These are phyloP conservation scores for Catostomus latipinnis DNA, from an alignment of 2,797 vertebrate species.

Conservation along the genomic window DNA sequence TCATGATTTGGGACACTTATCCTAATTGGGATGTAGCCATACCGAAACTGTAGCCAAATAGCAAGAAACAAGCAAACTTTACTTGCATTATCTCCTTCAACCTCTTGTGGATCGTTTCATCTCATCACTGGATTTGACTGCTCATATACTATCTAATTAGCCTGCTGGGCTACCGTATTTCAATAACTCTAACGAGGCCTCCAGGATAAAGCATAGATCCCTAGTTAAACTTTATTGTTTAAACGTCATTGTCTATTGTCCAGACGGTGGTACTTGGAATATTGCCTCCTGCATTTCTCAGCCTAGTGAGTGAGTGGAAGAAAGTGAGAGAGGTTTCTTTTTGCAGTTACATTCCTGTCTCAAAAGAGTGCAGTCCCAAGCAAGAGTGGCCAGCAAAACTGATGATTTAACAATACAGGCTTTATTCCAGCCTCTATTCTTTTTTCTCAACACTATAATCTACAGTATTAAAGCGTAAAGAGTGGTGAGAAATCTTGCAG, in stretches of 20 bases:
- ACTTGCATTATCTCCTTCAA: slow-evolving; percentile 19
- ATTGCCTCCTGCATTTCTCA: slow-evolving; percentile 7
- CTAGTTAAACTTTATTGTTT: slow-evolving; percentile 39
- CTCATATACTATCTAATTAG: slow-evolving; percentile 41
- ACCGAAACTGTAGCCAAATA: not conserved
- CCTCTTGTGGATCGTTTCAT: slow-evolving; percentile 29
- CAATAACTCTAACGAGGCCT: slow-evolving; percentile 38
- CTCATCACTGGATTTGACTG: slow-evolving; percentile 31
- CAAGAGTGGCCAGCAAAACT: slow-evolving; percentile 7
- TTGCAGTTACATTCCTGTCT: not conserved
- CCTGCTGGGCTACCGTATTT: not conserved
- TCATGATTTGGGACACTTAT: not conserved
- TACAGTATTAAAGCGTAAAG: not conserved
- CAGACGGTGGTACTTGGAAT: slow-evolving; percentile 32
- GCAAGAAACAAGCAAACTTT: slow-evolving; percentile 5
- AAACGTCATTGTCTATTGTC: slow-evolving; percentile 33
- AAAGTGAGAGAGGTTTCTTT: slow-evolving; percentile 8
- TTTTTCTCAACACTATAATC: not conserved
- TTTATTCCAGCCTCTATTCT: not conserved
- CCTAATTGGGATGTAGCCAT: not conserved
- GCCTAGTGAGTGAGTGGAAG: not conserved
- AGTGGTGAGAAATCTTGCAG: not conserved
- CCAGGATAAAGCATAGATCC: slow-evolving; percentile 30
- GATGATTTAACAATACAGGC: slow-evolving; percentile 5
- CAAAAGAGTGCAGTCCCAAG: not conserved